Base-by-base conservation (phyloP, 2,888 invertebrate species). In the Phanerotoma sp. region DNA sequence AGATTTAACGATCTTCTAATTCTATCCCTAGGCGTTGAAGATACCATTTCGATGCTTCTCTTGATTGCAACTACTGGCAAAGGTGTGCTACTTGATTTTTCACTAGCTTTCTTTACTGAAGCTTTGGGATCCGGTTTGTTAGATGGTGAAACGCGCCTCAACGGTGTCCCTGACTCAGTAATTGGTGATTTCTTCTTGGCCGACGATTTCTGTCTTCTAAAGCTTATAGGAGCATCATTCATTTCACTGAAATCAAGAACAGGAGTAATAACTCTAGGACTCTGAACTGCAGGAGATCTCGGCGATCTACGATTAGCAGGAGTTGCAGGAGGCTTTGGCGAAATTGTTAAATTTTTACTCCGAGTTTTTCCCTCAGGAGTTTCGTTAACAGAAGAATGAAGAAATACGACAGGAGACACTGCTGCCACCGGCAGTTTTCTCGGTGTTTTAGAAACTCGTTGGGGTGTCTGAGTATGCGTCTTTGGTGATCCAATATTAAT, bases 401-500 rank as follows among this genome's bases (percentile, higher is more conserved):
- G 51, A 2, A n/a, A n/a, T n/a, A n/a, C n/a, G n/a, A 52, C 46
- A 0, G 68, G 64, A 4, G 69, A 68, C 4, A 64, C 61, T 9
- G 21, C 37, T 18, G 51, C 54, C 1, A 66, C 55, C 5, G 63
- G 57, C 11, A 73, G 57, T 25, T 68, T 73, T 44, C 67, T 58
- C 18, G 69, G 67, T 1, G 65, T 68, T 53, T 66, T 72, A 1
- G 66, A 56, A 16, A 64, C 25, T 13, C 57, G 57, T 3, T 59
- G 18, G 15, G 67, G 58, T 5, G 63, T 48, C 6, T 54, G 33
- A 0, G 64, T 57, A 54, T 65, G 68, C 4, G 64, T 66, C 25
- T 71, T 71, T 6, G 70, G 68, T n/a, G 72, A 70, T 6, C 65
- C 63, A 4, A 69, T 55, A 56, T 65, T 65, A 15, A 62, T 48